These are phyloP conservation scores for Scophthalmus maximus DNA, from an alignment of 2,113 vertebrate genomes.

Conservation along the genomic window DNA sequence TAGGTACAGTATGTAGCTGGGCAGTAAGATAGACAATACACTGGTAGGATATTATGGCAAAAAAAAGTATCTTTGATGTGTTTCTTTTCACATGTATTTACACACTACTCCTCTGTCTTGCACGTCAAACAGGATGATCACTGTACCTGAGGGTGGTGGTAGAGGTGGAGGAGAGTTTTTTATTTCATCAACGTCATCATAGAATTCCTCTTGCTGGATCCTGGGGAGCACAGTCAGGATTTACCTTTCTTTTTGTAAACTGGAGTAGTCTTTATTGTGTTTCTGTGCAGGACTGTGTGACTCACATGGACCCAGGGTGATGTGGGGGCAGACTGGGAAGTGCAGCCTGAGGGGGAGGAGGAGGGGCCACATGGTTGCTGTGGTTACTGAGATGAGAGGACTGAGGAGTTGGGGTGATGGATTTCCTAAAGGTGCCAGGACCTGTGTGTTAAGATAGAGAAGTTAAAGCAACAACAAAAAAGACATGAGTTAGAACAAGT, in stretches of 20 bases:
- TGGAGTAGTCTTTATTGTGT: neutral
- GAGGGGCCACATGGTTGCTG: conserved; percentile 45
- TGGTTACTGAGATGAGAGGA: conserved; percentile 66
- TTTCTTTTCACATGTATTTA: too few species aligned
- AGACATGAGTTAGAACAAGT: too few species aligned
- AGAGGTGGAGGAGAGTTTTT: conserved; percentile 57
- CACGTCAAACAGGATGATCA: neutral
- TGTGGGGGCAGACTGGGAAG: conserved; percentile 88
- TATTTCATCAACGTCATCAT: conserved; percentile 84
- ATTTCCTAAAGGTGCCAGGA: conserved; percentile 54
- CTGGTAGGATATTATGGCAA: too few species aligned
- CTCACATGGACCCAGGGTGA: conserved; percentile 77
- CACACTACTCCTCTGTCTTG: too few species aligned
- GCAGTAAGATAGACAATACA: neutral
- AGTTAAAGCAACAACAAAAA: too few species aligned
- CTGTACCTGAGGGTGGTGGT: conserved; percentile 63
- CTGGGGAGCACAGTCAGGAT: conserved; percentile 50
- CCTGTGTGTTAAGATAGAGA: conserved; percentile 29
- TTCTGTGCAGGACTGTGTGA: neutral
- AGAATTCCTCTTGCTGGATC: conserved; percentile 81
- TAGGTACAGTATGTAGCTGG: too few species aligned
- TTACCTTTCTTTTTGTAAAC: neutral
- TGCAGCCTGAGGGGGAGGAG: conserved; percentile 54
- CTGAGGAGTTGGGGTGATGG: conserved; percentile 17
- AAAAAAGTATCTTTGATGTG: too few species aligned